These are phyloP conservation scores for Pristionchus mayeri DNA, from an alignment of 2,888 invertebrate species.

Conservation along the genomic window DNA sequence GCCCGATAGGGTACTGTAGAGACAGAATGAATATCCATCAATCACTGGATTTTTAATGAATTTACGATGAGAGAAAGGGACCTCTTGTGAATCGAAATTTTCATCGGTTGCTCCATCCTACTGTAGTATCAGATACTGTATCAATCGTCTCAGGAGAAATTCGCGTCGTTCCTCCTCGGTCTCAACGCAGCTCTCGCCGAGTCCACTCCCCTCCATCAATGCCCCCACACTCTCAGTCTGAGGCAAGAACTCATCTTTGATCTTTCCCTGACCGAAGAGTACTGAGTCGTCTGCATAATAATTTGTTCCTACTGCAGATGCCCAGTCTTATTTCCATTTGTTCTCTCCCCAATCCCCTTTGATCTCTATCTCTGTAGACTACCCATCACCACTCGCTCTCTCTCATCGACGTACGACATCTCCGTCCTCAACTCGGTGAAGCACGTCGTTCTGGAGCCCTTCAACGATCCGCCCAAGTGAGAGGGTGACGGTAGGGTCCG, in stretches of 20 bases:
- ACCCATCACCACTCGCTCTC: constrained; percentile 51
- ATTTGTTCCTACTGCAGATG: neutral
- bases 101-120: no score
- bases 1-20: neutral
- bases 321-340: neutral
- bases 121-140: neutral
- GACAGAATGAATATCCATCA: neutral
- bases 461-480: constrained; percentile 43
- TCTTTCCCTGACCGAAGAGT: neutral
- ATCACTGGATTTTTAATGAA: neutral
- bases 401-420: constrained; percentile 53
- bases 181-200: constrained; percentile 3
- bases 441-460: constrained; percentile 57
- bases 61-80: neutral
- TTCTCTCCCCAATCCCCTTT: no score
- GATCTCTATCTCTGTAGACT: constrained; percentile 50
- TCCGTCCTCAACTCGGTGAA: constrained; percentile 52
- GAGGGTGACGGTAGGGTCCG: no score
- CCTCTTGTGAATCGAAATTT: neutral
- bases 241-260: constrained; percentile 43
- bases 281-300: no score
- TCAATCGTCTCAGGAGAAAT: neutral
- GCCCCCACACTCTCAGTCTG: constrained; percentile 51
- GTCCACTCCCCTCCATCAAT: constrained; percentile 27
- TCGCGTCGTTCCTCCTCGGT: neutral